A percentile compares a stretch with the other conserved stretches of the same genome.
Evolutionary conservation across 1,140 invertebrate species (phyloP).

Genomic region (Telenomus remus): DNA sequence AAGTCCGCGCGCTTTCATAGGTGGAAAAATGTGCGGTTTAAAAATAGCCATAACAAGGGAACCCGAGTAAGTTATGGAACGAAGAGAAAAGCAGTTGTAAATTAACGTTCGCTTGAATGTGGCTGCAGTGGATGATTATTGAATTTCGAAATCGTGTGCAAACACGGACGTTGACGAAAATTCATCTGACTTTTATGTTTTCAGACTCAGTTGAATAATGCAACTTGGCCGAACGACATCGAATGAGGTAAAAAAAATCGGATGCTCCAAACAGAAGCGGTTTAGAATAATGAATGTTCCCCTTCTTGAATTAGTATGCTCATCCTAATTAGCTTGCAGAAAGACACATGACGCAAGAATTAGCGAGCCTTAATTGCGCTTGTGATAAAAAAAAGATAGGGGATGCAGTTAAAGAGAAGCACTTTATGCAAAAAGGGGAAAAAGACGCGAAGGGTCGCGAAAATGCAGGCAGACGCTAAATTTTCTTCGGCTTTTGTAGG

Average conservation of each 20-base stretch:
- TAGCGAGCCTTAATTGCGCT: conserved; percentile 44
- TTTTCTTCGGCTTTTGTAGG: conserved; percentile 48
- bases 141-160: too few relatives aligned
- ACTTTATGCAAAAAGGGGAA: conserved; percentile 44
- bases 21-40: too few relatives aligned
- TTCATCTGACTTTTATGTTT: too few relatives aligned
- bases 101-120: too few relatives aligned
- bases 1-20: background rate
- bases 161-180: too few relatives aligned
- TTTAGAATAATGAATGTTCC: conserved; percentile 26
- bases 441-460: conserved; percentile 42
- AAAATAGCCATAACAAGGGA: too few relatives aligned
- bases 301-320: conserved; percentile 31
- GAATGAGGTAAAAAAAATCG: background rate
- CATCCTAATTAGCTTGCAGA: conserved; percentile 34
- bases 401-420: conserved; percentile 49
- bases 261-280: conserved; percentile 10
- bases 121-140: too few relatives aligned
- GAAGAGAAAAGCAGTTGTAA: too few relatives aligned
- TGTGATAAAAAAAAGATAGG: conserved; percentile 38
- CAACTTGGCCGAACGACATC: background rate
- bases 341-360: conserved; percentile 32
- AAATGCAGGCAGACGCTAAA: conserved; percentile 49
- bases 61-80: too few relatives aligned
- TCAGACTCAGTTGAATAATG: background rate